phyloP scores from a whole-genome alignment of 2,888 invertebrate species.

The Drosophila koepferae region DNA sequence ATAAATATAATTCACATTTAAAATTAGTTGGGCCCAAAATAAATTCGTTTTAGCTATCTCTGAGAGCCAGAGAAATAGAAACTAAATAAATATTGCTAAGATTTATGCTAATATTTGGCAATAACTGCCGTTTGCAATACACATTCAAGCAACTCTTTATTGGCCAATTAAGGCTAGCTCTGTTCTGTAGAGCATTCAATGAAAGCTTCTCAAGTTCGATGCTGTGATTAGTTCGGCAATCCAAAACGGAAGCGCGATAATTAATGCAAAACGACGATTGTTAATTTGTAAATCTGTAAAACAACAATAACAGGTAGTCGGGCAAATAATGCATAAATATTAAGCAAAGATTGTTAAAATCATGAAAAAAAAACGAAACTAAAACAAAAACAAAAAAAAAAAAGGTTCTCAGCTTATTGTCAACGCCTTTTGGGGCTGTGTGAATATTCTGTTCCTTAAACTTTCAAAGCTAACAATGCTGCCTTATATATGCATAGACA shows the following conservation, averaged over 20 bases:
- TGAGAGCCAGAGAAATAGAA: background rate
- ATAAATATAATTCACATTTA: background rate
- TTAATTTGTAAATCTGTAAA: slow-evolving; percentile 78
- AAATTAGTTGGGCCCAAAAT: too few species aligned
- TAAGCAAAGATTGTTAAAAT: slow-evolving; percentile 56
- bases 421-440: slow-evolving; percentile 74
- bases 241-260: slow-evolving; percentile 72
- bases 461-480: slow-evolving; percentile 68
- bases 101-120: background rate
- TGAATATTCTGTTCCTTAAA: slow-evolving; percentile 74
- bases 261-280: slow-evolving; percentile 75
- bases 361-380: background rate
- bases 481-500: slow-evolving; percentile 44
- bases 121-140: background rate
- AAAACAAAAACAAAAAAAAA: slow-evolving; percentile 31
- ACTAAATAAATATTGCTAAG: background rate
- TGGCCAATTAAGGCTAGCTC: background rate
- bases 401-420: slow-evolving; percentile 59
- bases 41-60: background rate
- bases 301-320: slow-evolving; percentile 35
- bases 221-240: slow-evolving; percentile 55
- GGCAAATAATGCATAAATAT: slow-evolving; percentile 74
- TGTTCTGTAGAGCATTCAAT: slow-evolving; percentile 11
- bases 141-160: background rate
- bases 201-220: slow-evolving; percentile 33